phyloP scores from a whole-genome alignment of 1,140 invertebrate genomes.

The Phymastichus coffea region DNA sequence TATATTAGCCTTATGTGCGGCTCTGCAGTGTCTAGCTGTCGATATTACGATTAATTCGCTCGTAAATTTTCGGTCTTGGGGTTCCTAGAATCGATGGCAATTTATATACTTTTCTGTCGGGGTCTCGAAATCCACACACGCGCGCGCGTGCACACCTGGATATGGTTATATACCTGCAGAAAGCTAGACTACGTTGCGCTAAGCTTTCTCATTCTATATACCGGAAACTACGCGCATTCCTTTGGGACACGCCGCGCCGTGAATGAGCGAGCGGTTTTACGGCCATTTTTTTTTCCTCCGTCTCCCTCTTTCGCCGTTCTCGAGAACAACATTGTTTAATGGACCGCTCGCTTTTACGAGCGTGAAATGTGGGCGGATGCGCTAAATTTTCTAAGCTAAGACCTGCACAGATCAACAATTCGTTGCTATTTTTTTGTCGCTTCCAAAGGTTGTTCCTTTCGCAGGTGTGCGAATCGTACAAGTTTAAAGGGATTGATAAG shows the following conservation, averaged over 20 bases:
- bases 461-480: no score
- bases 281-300: conserved; percentile 23
- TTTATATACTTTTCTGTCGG: conserved; percentile 51
- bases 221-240: conserved; percentile 25
- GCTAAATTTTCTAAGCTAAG: no score
- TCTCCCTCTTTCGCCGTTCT: conserved; percentile 24
- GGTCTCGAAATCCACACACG: conserved; percentile 26
- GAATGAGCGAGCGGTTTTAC: conserved; percentile 11
- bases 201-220: conserved; percentile 15
- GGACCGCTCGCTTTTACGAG: not conserved
- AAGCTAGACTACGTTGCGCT: conserved; percentile 47
- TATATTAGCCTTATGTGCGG: no score
- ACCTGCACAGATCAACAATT: no score
- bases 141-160: conserved; percentile 37
- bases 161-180: conserved; percentile 11
- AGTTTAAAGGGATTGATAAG: no score
- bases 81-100: conserved; percentile 49
- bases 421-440: no score
- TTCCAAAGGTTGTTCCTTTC: no score
- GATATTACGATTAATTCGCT: conserved; percentile 54
- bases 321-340: not conserved
- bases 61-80: conserved; percentile 50
- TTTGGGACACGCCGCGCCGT: conserved; percentile 8
- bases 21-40: no score
- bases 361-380: conserved; percentile 16